A percentile compares a stretch with the other conserved stretches of the same genome.
Evolutionary conservation across 2,888 invertebrate genomes (phyloP).

Genomic region (Lithophane leautieri): DNA sequence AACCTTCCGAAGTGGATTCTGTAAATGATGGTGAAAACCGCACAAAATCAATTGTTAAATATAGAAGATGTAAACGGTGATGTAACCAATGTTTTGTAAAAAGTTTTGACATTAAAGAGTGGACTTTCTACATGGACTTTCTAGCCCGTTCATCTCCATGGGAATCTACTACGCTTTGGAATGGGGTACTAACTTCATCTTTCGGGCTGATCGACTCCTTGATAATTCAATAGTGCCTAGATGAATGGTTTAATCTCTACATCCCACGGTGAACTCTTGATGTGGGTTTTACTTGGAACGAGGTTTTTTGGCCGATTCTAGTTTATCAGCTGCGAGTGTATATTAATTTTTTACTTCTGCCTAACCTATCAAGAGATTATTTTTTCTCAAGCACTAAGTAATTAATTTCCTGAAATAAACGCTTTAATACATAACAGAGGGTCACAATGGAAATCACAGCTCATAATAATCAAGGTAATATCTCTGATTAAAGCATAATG

Average conservation of each 20-base stretch:
- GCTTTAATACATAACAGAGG: slow-evolving; percentile 16
- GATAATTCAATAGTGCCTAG: too few species aligned
- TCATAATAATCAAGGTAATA: slow-evolving; percentile 27
- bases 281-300: too few species aligned
- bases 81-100: too few species aligned
- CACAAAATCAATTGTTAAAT: too few species aligned
- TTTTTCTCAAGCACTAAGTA: neutral
- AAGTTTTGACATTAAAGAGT: too few species aligned
- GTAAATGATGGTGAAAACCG: too few species aligned
- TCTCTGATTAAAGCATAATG: slow-evolving; percentile 54
- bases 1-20: too few species aligned
- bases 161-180: neutral
- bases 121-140: too few species aligned
- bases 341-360: neutral
- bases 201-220: neutral
- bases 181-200: neutral
- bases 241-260: too few species aligned
- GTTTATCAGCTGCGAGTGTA: neutral
- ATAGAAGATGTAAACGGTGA: too few species aligned
- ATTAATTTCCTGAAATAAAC: neutral
- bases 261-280: too few species aligned
- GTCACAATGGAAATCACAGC: slow-evolving; percentile 29
- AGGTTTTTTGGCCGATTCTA: neutral
- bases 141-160: too few species aligned
- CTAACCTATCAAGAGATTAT: neutral